These are phyloP conservation scores for Podiceps cristatus DNA, from an alignment of 2,113 vertebrate species.

Conservation along the genomic window DNA sequence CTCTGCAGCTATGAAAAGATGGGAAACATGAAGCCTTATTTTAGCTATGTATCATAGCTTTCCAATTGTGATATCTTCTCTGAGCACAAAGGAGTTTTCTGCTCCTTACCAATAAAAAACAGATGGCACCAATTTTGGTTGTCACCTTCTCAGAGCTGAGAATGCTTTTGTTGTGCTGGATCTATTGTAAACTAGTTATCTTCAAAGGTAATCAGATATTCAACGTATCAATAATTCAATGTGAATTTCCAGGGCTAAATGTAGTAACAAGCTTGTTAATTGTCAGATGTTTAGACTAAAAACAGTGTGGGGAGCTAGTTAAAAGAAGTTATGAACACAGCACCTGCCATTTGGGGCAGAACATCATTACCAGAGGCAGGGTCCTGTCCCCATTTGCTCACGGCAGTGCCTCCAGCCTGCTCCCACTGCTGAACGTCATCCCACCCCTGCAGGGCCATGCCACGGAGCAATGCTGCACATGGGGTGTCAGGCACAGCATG, in stretches of 20 bases:
- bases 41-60: background rate
- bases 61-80: background rate
- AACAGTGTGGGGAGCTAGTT: background rate
- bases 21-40: background rate
- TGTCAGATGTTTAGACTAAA: background rate
- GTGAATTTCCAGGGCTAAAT: background rate
- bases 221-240: background rate
- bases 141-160: background rate
- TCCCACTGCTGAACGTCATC: background rate
- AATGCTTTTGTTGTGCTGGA: background rate
- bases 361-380: background rate
- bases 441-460: background rate
- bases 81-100: background rate
- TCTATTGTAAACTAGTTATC: background rate
- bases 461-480: accelerated
- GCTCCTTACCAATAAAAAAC: background rate
- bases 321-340: background rate
- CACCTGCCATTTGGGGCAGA: background rate
- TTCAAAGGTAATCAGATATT: background rate
- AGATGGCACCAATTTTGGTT: background rate
- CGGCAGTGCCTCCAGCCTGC: background rate
- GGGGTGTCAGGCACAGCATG: background rate
- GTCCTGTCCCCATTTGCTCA: background rate
- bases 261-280: background rate
- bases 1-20: background rate